Evolutionary conservation across 37 sponge, comb jelly and placozoan genomes (phyloP).

Genomic region (Spongia lamella): DNA sequence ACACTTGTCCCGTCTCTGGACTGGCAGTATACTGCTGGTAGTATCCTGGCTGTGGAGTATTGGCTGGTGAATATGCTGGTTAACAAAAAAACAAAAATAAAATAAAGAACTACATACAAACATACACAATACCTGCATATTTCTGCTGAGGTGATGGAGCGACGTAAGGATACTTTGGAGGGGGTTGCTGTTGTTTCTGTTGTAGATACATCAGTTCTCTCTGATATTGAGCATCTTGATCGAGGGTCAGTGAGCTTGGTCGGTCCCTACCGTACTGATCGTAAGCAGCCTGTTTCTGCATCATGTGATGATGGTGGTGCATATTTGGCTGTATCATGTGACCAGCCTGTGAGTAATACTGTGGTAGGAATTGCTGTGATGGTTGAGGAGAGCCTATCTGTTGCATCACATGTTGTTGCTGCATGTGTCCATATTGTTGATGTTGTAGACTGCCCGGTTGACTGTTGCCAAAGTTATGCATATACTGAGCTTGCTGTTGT

Average conservation of each 20-base stretch:
- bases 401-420: background rate
- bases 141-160: background rate
- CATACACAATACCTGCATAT: constrained; percentile 16
- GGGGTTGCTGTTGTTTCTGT: constrained; percentile 5
- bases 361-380: background rate
- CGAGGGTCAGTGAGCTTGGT: background rate
- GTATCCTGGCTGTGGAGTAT: background rate
- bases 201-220: no score
- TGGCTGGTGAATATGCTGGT: constrained; percentile 1
- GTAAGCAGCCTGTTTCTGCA: no score
- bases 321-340: no score
- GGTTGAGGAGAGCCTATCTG: background rate
- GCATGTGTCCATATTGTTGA: background rate
- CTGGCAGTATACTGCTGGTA: background rate
- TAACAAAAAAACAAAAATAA: background rate
- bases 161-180: background rate
- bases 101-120: background rate
- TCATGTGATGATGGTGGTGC: no score
- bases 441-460: background rate
- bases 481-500: background rate
- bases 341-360: no score
- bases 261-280: background rate
- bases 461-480: background rate
- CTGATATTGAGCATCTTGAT: background rate
- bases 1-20: background rate